phyloP scores from a whole-genome alignment of 2,797 vertebrate genomes.

The Falco biarmicus region DNA sequence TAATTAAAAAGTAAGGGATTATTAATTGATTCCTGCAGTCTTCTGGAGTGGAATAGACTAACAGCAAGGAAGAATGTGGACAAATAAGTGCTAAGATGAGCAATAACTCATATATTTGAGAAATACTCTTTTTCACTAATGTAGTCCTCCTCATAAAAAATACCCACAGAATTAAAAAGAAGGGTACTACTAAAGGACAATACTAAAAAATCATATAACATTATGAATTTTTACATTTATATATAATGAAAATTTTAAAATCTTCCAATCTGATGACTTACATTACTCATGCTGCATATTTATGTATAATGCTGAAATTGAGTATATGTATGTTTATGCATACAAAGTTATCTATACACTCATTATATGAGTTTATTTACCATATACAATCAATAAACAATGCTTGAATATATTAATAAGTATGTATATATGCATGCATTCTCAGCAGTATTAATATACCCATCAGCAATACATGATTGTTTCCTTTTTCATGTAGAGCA shows the following conservation, averaged over 20 bases:
- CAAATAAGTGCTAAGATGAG: background rate
- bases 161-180: background rate
- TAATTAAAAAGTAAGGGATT: background rate
- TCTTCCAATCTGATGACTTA: background rate
- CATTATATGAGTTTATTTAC: slow-evolving; percentile 13
- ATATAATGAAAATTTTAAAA: background rate
- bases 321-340: background rate
- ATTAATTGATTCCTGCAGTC: background rate
- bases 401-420: slow-evolving; percentile 25
- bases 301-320: background rate
- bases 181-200: background rate
- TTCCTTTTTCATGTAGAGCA: background rate
- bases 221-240: background rate
- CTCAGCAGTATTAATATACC: slow-evolving; percentile 34
- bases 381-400: slow-evolving; percentile 40
- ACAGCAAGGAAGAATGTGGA: background rate
- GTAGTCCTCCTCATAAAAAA: background rate
- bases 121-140: background rate
- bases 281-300: background rate
- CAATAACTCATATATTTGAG: background rate
- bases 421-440: slow-evolving; percentile 21
- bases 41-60: background rate
- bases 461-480: slow-evolving; percentile 33
- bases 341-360: background rate
- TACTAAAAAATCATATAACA: background rate